Evolutionary conservation across 64 coral and sea anemone genomes (phyloP).

Genomic region (Orbicella faveolata): DNA sequence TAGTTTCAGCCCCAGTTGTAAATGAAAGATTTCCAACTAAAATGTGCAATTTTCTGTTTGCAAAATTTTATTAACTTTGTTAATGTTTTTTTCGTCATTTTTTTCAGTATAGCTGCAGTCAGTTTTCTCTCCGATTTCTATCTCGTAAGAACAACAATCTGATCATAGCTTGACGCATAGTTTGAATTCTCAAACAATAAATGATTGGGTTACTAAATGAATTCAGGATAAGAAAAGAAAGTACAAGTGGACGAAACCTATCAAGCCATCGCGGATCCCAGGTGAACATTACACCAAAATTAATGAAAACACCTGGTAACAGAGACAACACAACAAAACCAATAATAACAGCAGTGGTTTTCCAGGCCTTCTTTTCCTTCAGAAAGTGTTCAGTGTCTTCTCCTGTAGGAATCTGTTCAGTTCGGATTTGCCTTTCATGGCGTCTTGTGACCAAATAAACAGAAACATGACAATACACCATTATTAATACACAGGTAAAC

Average conservation of each 20-base stretch:
- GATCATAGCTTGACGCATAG: background rate
- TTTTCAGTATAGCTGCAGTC: no score
- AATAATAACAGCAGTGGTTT: background rate
- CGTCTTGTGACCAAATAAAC: background rate
- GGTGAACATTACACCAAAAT: background rate
- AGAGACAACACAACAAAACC: background rate
- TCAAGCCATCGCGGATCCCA: background rate
- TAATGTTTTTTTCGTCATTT: no score
- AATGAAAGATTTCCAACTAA: no score
- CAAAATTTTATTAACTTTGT: no score
- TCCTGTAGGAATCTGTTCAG: background rate
- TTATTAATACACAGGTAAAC: background rate
- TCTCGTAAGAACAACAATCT: background rate
- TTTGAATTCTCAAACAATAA: background rate
- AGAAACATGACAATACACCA: background rate
- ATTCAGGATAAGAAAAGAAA: background rate
- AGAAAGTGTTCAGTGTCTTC: background rate
- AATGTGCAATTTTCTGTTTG: no score
- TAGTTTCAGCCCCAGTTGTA: no score
- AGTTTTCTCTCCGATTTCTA: no score
- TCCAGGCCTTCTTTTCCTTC: constrained; percentile 4
- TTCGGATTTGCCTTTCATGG: background rate
- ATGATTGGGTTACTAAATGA: constrained; percentile 13
- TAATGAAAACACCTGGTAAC: background rate
- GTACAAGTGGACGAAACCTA: background rate